These are phyloP conservation scores for Dryobota labecula DNA, from an alignment of 2,888 invertebrate species.

Conservation along the genomic window DNA sequence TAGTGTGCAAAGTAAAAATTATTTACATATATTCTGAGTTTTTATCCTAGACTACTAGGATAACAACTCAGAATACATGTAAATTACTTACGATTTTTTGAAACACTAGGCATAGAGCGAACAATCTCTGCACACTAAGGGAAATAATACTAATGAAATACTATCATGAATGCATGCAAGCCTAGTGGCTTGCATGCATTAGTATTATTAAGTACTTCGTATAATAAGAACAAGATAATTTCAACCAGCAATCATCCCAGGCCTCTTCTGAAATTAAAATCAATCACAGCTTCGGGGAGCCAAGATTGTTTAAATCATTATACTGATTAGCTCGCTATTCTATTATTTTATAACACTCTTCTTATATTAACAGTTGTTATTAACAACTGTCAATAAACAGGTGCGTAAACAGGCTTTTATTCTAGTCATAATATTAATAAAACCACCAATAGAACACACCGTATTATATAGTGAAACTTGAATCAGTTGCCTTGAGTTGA, in stretches of 20 bases:
- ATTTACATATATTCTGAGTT: background rate
- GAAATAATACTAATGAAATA: too few species aligned
- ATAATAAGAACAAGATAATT: background rate
- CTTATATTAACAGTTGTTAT: too few species aligned
- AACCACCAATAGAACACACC: background rate
- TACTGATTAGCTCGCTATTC: background rate
- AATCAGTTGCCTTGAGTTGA: slow-evolving; percentile 59
- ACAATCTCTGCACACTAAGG: too few species aligned
- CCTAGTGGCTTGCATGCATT: too few species aligned
- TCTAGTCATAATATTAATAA: background rate
- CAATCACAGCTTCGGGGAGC: background rate
- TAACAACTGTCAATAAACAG: too few species aligned
- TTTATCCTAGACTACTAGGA: too few species aligned
- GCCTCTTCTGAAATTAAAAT: background rate
- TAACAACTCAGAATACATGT: too few species aligned
- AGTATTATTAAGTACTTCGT: too few species aligned
- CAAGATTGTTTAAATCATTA: background rate
- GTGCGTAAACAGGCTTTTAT: background rate
- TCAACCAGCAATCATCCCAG: background rate
- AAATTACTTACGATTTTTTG: too few species aligned
- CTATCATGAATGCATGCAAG: too few species aligned
- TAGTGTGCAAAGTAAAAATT: background rate
- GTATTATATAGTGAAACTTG: slow-evolving; percentile 48
- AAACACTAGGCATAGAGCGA: too few species aligned
- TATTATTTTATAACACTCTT: too few species aligned